Base-by-base conservation (phyloP, 2,888 invertebrate genomes). In the Clepsis dumicolana region DNA sequence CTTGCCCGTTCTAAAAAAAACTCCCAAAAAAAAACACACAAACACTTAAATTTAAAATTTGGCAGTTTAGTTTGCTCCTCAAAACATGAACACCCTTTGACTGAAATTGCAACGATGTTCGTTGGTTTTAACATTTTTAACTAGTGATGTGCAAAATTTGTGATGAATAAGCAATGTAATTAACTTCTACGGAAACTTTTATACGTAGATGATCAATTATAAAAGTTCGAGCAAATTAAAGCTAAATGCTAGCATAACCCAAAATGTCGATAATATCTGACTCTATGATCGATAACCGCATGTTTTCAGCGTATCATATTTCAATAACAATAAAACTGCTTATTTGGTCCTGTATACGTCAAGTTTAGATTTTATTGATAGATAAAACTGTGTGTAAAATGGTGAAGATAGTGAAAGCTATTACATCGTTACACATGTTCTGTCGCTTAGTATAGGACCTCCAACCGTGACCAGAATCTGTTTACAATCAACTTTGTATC, bases 21-120 rank as follows among this genome's bases (percentile, higher is more conserved):
- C 10, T 8, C 24, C 32, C 44, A 38, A 62, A 60, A 62, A 60
- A 48, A 25, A 18, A 4, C 10, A 44, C 53, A 27, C 2, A 44
- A 21, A 48, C 21, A 10, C n/a, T 14, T 38, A 21, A 57, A 38
- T 35, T n/a, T 29, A 53, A 38, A 66, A 44, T 29, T 10, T 0
- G n/a, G 7, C 29, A 14, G 50, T 53, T 60, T 53, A 52, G 27
- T 29, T 41, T 29, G 38, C 38, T 65, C 35, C 24, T 24, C 24
- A 41, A 24, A 48, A 59, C 2, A 66, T 29, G 56, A 18, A 21
- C 25, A 52, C 24, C 50, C 18, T 32, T 18, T 35, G 21, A 62
- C 50, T 57, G 63, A 68, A 64, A 25, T 64, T 68, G 68, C 64
- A 68, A 64, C 57, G 44, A 35, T 64, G 29, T 48, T 14, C 10